A percentile compares a stretch with the other conserved stretches of the same genome.
Conservation (phyloP, 2,888 invertebrate genomes). For the Drosophila siamana region DNA sequence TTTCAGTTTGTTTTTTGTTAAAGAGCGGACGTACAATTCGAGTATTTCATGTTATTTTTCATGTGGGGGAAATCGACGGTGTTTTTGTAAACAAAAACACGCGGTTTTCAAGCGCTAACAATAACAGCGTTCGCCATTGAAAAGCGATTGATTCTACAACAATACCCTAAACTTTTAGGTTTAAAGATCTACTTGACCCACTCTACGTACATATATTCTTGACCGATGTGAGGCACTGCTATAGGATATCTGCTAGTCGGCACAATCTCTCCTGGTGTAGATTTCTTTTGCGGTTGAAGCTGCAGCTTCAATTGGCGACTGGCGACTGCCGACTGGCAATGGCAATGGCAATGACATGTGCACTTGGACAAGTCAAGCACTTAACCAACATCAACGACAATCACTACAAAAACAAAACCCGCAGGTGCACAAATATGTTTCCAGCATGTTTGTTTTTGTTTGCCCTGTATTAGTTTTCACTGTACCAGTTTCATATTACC, state of each 20-base stretch:
- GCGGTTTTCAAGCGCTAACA: conserved; percentile 26
- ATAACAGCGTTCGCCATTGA: conserved; percentile 43
- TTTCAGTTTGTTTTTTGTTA: conserved; percentile 18
- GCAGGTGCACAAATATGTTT: conserved; percentile 61
- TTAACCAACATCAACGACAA: conserved; percentile 27
- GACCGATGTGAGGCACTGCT: not conserved
- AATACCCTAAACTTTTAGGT: conserved; percentile 17
- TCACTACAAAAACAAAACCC: conserved; percentile 27
- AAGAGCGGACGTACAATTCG: conserved; percentile 30
- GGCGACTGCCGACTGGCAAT: conserved; percentile 29
- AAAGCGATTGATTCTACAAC: conserved; percentile 11
- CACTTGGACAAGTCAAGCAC: conserved; percentile 58
- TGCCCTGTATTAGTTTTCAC: conserved; percentile 53
- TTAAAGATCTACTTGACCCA: not conserved
- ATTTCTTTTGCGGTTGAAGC: conserved; percentile 19
- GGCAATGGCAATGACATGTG: conserved; percentile 67
- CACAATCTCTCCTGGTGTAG: not conserved
- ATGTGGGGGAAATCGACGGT: conserved; percentile 19
- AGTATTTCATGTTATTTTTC: conserved; percentile 28
- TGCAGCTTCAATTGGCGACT: conserved; percentile 30
- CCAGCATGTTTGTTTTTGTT: conserved; percentile 8
- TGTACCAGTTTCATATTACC: conserved; percentile 48
- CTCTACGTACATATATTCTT: not conserved
- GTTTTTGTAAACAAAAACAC: conserved; percentile 33
- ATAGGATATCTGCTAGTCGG: conserved; percentile 22